Conservation (phyloP, 2,888 invertebrate genomes). For the Andrena fulva region DNA sequence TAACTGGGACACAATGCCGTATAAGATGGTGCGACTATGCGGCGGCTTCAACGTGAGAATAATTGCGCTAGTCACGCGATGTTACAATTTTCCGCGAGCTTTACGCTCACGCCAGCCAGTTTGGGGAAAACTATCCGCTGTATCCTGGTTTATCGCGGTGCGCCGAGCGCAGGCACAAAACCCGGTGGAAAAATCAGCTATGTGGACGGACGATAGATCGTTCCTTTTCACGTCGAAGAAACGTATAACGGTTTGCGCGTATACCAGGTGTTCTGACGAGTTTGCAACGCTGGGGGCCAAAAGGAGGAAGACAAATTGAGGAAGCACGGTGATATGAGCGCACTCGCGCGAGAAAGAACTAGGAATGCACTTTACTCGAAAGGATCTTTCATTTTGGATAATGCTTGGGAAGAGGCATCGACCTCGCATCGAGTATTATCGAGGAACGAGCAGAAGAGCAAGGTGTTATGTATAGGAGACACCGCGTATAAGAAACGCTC, state of each 20-base stretch:
- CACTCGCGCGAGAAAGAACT: neutral
- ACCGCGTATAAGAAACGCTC: constrained; percentile 23
- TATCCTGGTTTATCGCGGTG: constrained; percentile 14
- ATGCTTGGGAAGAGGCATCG: neutral
- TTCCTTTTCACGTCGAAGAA: constrained; percentile 47
- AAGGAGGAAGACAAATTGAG: neutral
- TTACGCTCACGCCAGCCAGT: constrained; percentile 11
- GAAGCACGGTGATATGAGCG: too few relatives aligned
- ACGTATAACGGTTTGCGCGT: constrained; percentile 62
- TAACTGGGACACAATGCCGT: constrained; percentile 45
- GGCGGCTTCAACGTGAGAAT: constrained; percentile 32
- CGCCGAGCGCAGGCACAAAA: neutral
- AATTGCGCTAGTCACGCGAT: constrained; percentile 51
- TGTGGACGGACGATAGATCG: constrained; percentile 21
- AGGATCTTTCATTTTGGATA: neutral
- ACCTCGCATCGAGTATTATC: neutral
- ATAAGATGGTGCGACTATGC: constrained; percentile 7
- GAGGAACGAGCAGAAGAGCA: neutral
- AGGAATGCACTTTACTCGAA: neutral
- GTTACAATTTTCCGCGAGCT: constrained; percentile 23
- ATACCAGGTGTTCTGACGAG: constrained; percentile 35
- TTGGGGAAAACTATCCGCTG: neutral
- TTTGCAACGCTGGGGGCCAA: constrained; percentile 3
- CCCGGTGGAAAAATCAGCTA: constrained; percentile 12
- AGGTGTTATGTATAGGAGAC: constrained; percentile 10